Percentiles rank a stretch among this genome's conserved stretches.
Evolutionary conservation across 2,888 invertebrate species (phyloP).

Genomic region (Caprella mutica): DNA sequence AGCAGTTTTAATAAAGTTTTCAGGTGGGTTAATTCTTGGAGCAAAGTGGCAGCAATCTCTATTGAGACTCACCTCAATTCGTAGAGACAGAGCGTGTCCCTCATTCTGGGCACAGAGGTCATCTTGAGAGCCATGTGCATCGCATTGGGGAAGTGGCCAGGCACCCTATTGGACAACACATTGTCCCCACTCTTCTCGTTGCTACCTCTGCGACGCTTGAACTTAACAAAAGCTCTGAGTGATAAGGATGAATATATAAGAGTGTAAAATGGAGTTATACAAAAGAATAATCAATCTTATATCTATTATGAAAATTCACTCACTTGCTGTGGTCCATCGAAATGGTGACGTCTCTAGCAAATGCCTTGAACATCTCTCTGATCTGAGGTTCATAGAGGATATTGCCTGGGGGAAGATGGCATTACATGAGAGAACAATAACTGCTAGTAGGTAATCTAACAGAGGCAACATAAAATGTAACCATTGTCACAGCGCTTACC

Average conservation of each 20-base stretch:
- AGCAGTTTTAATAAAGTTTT: too few relatives aligned
- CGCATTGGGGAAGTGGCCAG: conserved; percentile 30
- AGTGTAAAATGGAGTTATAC: neutral
- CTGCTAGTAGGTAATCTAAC: too few relatives aligned
- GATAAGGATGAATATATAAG: neutral
- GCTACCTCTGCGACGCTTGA: conserved; percentile 7
- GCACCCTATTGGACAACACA: too few relatives aligned
- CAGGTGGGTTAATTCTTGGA: too few relatives aligned
- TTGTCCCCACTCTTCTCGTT: conserved; percentile 15
- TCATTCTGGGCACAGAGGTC: conserved; percentile 18
- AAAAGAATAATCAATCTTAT: neutral
- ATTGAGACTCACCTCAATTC: conserved; percentile 19
- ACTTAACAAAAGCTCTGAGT: conserved; percentile 30
- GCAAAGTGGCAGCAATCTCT: too few relatives aligned
- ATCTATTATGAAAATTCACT: neutral
- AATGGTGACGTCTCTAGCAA: conserved; percentile 22
- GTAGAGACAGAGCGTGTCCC: conserved; percentile 9
- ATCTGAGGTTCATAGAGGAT: conserved; percentile 31
- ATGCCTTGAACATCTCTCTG: conserved; percentile 24
- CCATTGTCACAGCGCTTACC: too few relatives aligned
- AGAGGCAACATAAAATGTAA: too few relatives aligned
- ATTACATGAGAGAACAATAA: too few relatives aligned
- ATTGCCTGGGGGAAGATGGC: conserved; percentile 22
- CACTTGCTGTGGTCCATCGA: conserved; percentile 26
- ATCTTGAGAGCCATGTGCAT: conserved; percentile 33